These are phyloP conservation scores for Drosophila lutescens DNA, from an alignment of 2,888 invertebrate species.

Conservation along the genomic window DNA sequence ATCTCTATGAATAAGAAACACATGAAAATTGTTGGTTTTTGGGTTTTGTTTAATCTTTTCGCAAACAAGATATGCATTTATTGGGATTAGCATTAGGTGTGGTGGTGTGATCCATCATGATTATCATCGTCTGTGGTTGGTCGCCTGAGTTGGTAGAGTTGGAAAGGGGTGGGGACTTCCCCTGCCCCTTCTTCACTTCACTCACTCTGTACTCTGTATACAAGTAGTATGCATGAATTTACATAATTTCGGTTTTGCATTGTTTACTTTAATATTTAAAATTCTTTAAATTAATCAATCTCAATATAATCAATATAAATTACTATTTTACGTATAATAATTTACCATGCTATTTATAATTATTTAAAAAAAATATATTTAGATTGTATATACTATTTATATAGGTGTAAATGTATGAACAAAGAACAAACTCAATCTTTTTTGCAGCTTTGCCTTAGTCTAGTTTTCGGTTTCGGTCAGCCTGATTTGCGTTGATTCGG, in stretches of 20 bases:
- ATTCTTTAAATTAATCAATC: conserved; percentile 15
- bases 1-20: conserved; percentile 73
- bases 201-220: conserved; percentile 6
- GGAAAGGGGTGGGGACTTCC: background rate
- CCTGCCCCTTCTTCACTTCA: conserved; percentile 1
- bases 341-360: conserved; percentile 32
- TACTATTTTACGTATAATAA: conserved; percentile 35
- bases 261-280: conserved; percentile 21
- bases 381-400: conserved; percentile 33
- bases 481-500: conserved; percentile 24
- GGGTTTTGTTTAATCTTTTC: conserved; percentile 74
- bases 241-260: conserved; percentile 9
- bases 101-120: conserved; percentile 31
- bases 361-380: conserved; percentile 24
- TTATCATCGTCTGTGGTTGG: conserved; percentile 22
- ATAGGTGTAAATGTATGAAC: conserved; percentile 33
- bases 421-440: conserved; percentile 41
- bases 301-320: conserved; percentile 17
- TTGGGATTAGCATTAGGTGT: conserved; percentile 49
- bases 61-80: conserved; percentile 74
- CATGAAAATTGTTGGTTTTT: conserved; percentile 66
- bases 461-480: conserved; percentile 33
- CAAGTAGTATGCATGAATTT: conserved; percentile 18
- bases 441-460: conserved; percentile 53
- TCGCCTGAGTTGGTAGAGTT: background rate